Evolutionary conservation across 2,113 vertebrate genomes (phyloP).

Genomic region (Morone chrysops): DNA sequence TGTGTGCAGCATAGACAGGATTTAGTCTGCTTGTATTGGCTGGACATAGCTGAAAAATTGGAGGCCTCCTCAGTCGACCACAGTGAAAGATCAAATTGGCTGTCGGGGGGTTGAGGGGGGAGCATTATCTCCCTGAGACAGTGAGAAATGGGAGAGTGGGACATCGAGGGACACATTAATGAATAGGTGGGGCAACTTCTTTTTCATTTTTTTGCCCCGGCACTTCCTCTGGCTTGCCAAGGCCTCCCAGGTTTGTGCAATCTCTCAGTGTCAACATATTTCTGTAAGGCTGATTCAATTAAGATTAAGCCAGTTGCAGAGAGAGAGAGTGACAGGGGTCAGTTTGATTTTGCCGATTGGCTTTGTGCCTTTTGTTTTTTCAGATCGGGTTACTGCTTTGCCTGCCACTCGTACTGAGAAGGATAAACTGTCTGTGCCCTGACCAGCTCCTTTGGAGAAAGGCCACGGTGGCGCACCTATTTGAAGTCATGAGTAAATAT

Average conservation of each 20-base stretch:
- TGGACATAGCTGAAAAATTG: conserved; percentile 67
- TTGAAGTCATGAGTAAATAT: conserved; percentile 68
- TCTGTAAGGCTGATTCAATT: conserved; percentile 99
- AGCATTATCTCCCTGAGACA: conserved; percentile 86
- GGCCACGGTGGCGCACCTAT: conserved; percentile 42
- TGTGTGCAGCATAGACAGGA: background rate
- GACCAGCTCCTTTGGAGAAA: conserved; percentile 54
- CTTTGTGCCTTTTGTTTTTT: conserved; percentile 86
- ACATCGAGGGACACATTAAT: conserved; percentile 87
- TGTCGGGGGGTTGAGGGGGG: conserved; percentile 79
- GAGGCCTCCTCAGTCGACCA: conserved; percentile 71
- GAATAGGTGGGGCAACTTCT: conserved; percentile 86
- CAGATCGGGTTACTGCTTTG: conserved; percentile 71
- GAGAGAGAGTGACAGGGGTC: conserved; percentile 89
- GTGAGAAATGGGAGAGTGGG: conserved; percentile 86
- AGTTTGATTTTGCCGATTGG: conserved; percentile 90
- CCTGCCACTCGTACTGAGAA: conserved; percentile 57
- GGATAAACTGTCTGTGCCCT: conserved; percentile 65
- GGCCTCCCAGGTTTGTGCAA: conserved; percentile 95
- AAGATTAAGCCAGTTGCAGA: conserved; percentile 93
- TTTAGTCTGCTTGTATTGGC: conserved; percentile 11
- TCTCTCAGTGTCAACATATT: conserved; percentile 98
- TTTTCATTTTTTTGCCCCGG: conserved; percentile 60
- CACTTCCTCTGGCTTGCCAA: conserved; percentile 85
- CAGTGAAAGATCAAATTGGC: conserved; percentile 83